phyloP scores from a whole-genome alignment of 2,888 invertebrate genomes.

The Spodoptera exigua region DNA sequence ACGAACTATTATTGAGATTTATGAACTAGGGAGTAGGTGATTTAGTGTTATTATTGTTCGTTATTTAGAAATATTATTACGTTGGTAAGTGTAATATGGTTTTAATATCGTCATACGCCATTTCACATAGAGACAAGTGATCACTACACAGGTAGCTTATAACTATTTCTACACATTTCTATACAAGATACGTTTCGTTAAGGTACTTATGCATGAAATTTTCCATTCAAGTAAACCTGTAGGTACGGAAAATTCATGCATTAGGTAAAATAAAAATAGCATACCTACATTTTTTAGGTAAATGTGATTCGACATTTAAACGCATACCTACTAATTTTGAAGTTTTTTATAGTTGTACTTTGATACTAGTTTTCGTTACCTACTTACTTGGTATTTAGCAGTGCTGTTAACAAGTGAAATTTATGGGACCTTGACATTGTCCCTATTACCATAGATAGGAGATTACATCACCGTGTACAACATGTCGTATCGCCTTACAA shows the following conservation, averaged over 20 bases:
- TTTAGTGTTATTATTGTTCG: slow-evolving; percentile 13
- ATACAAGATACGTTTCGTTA: no score
- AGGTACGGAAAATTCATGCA: slow-evolving; percentile 10
- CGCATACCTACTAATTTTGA: slow-evolving; percentile 16
- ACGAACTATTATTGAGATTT: slow-evolving; percentile 1
- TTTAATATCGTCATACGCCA: no score
- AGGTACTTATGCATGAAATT: neutral
- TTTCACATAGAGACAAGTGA: no score
- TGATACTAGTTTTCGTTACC: no score
- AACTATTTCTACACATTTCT: no score
- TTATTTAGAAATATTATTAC: neutral
- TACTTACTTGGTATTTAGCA: slow-evolving; percentile 22
- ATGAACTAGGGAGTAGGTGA: neutral
- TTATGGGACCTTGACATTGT: slow-evolving; percentile 80
- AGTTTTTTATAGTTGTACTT: slow-evolving; percentile 13
- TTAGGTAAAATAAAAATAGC: slow-evolving; percentile 29
- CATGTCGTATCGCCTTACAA: slow-evolving; percentile 75
- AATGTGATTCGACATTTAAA: slow-evolving; percentile 16
- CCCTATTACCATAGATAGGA: slow-evolving; percentile 66
- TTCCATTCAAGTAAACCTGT: slow-evolving; percentile 27
- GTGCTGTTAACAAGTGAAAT: slow-evolving; percentile 66
- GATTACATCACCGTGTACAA: slow-evolving; percentile 72
- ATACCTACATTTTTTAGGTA: slow-evolving; percentile 1
- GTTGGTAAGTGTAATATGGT: no score
- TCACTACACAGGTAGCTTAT: no score